These are phyloP conservation scores for Intellagama lesueurii DNA, from an alignment of 2,797 vertebrate genomes.

Conservation along the genomic window DNA sequence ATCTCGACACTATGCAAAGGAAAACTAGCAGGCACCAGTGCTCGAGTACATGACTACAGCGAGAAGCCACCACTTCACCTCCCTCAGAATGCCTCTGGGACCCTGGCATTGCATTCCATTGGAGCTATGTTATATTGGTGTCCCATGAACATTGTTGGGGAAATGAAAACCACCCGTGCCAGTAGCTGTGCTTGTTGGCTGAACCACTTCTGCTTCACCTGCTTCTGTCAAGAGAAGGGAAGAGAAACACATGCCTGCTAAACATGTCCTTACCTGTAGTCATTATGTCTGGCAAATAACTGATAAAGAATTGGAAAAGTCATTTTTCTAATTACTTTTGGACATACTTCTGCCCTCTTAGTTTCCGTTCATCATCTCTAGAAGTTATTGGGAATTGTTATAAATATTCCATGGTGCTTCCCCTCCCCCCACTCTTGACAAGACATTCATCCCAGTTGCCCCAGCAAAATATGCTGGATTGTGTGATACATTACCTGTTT, in stretches of 20 bases:
- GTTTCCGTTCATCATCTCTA: not conserved
- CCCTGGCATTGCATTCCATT: not conserved
- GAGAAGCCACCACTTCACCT: too few species aligned
- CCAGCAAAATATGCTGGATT: not conserved
- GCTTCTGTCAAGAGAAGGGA: not conserved
- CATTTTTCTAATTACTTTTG: not conserved
- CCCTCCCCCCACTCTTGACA: not conserved
- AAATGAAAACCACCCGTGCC: too few species aligned
- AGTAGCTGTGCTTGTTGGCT: not conserved
- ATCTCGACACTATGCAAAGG: not conserved
- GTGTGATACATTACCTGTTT: slow-evolving; percentile 83
- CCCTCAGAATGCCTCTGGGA: not conserved
- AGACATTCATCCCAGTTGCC: not conserved
- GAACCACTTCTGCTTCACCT: not conserved
- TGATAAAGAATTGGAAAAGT: not conserved
- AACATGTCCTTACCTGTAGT: too few species aligned
- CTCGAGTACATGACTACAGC: too few species aligned
- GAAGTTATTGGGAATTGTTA: not conserved
- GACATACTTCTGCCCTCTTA: not conserved
- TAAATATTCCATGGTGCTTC: not conserved
- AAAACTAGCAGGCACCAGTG: not conserved
- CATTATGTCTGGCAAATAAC: too few species aligned
- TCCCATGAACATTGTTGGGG: not conserved
- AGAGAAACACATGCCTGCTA: too few species aligned
- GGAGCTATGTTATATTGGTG: not conserved